Evolutionary conservation across 2,113 vertebrate species (phyloP).

Genomic region (Ivindomyrus marchei): DNA sequence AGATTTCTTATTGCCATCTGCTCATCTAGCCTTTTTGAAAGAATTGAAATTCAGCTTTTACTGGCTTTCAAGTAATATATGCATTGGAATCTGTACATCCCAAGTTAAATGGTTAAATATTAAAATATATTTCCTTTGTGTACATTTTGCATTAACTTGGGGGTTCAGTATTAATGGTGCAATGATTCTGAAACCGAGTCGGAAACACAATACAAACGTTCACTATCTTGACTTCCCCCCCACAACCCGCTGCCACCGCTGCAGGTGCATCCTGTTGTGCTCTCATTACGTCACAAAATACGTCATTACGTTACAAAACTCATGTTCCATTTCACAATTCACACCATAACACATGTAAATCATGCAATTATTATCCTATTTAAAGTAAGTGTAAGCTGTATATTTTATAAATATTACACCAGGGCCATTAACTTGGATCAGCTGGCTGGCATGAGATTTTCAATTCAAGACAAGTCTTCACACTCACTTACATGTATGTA

Average conservation of each 20-base stretch:
- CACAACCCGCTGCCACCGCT: neutral
- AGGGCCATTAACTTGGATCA: no score
- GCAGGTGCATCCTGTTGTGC: neutral
- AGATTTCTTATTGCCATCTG: neutral
- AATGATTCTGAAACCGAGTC: neutral
- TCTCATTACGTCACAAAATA: neutral
- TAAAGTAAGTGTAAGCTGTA: neutral
- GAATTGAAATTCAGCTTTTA: neutral
- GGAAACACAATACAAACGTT: neutral
- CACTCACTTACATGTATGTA: no score
- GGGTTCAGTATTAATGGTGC: neutral
- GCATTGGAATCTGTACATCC: neutral
- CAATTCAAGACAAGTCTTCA: no score
- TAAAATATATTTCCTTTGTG: neutral
- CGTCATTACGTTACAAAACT: neutral
- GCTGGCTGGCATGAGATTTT: no score
- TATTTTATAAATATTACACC: neutral
- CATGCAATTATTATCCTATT: neutral
- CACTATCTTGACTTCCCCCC: neutral
- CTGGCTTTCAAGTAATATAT: neutral
- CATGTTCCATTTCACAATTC: neutral
- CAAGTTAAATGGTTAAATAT: neutral
- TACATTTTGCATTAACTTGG: neutral
- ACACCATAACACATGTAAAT: neutral
- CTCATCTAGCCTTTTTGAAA: neutral